Base-by-base conservation (phyloP, 1,140 invertebrate genomes). In the Sycobia sp. region DNA sequence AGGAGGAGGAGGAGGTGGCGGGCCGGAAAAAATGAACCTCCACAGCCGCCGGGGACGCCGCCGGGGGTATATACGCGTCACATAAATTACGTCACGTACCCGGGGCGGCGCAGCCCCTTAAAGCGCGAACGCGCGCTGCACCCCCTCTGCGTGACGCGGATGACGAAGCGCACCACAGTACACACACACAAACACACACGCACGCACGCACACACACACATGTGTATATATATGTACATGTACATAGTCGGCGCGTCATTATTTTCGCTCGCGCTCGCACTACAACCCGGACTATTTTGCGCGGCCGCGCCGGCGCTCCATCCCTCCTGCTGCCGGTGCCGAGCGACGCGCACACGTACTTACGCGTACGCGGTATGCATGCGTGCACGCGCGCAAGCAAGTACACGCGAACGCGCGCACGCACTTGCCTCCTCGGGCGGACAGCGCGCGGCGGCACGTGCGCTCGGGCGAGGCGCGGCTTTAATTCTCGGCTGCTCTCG, bases 211-310 rank as follows among this genome's bases (percentile, higher is more conserved):
- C n/a, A n/a, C n/a, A n/a, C n/a, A n/a, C n/a, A n/a, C n/a, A n/a
- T n/a, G n/a, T n/a, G n/a, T n/a, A n/a, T n/a, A n/a, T n/a, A n/a
- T n/a, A n/a, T n/a, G n/a, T n/a, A n/a, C n/a, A n/a, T n/a, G 69
- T 71, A n/a, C n/a, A n/a, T n/a, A n/a, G n/a, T n/a, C n/a, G n/a
- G 20, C 22, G 58, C 25, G 72, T 78, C 75, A 76, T 78, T 78
- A 78, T 76, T 77, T 77, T 75, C 67, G 69, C 69, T 66, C 50
- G n/a, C n/a, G 20, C 75, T 74, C 67, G 70, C 69, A 68, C 16
- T 22, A 25, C n/a, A n/a, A n/a, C 29, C 27, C 9, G 58, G 67
- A 76, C 74, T 75, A 77, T 79, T 76, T 77, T 77, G n/a, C n/a
- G n/a, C n/a, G n/a, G n/a, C n/a, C n/a, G n/a, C n/a, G n/a, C n/a